A percentile compares a stretch with the other conserved stretches of the same genome.
phyloP scores from a whole-genome alignment of 2,797 vertebrate genomes.

The Kryptolebias ocellatus region DNA sequence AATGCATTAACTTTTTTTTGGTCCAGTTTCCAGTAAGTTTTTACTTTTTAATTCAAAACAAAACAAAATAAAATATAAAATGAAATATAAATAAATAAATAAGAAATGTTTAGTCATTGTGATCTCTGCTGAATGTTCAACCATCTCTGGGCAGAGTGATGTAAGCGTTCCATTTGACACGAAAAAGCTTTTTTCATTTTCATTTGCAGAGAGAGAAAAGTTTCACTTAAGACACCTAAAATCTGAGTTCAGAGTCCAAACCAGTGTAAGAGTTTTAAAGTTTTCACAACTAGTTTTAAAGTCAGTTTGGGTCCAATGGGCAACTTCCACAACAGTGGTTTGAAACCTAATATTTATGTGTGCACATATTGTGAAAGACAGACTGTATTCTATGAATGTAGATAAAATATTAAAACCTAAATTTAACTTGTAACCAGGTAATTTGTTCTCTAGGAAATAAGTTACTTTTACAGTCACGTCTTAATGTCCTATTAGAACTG shows the following conservation, averaged over 20 bases:
- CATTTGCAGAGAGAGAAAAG: conserved; percentile 1
- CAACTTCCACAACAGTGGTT: background rate
- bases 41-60: background rate
- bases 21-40: conserved; percentile 17
- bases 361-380: background rate
- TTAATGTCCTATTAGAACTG: too few species aligned
- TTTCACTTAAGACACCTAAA: background rate
- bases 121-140: background rate
- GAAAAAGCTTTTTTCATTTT: conserved; percentile 4
- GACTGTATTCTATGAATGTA: too few species aligned
- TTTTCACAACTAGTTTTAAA: background rate
- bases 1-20: conserved; percentile 1
- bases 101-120: background rate
- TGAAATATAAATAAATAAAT: background rate
- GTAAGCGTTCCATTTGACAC: background rate
- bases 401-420: too few species aligned
- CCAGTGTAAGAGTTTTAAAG: background rate
- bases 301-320: background rate
- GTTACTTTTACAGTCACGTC: too few species aligned
- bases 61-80: background rate
- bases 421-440: too few species aligned
- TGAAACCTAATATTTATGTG: background rate
- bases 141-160: background rate
- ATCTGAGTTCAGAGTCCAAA: background rate
- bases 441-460: too few species aligned